A percentile compares a stretch with the other conserved stretches of the same genome.
phyloP scores from a whole-genome alignment of 2,888 invertebrate species.

The Spodoptera picta region DNA sequence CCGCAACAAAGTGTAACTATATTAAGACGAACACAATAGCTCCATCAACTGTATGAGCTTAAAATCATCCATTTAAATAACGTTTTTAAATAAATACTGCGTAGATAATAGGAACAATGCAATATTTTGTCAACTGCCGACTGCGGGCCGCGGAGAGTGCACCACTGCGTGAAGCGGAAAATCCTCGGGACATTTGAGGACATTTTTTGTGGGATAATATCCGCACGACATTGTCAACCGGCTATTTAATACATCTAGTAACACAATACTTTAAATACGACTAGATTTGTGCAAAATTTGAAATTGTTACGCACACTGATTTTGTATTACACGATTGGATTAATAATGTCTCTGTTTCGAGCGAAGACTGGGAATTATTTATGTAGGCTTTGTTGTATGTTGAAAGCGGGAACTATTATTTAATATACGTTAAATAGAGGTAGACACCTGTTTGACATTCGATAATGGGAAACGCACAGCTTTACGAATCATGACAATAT shows the following conservation, averaged over 20 bases:
- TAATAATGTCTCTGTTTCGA: slow-evolving; percentile 69
- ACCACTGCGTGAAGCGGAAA: slow-evolving; percentile 88
- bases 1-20: slow-evolving; percentile 75
- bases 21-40: slow-evolving; percentile 81
- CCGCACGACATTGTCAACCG: slow-evolving; percentile 88
- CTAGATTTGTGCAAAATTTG: slow-evolving; percentile 88
- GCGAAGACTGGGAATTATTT: slow-evolving; percentile 45
- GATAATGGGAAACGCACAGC: slow-evolving; percentile 8
- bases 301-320: slow-evolving; percentile 84
- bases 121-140: slow-evolving; percentile 89
- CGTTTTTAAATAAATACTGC: slow-evolving; percentile 88
- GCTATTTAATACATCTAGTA: slow-evolving; percentile 88
- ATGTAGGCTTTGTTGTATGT: slow-evolving; percentile 28
- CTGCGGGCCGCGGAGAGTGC: slow-evolving; percentile 84
- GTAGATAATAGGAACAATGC: slow-evolving; percentile 88
- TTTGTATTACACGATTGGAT: slow-evolving; percentile 83
- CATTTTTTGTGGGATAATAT: slow-evolving; percentile 88
- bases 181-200: slow-evolving; percentile 88
- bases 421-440: slow-evolving; percentile 43
- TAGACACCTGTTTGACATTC: slow-evolving; percentile 28
- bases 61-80: slow-evolving; percentile 89
- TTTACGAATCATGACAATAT: slow-evolving; percentile 21
- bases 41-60: slow-evolving; percentile 83
- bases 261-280: slow-evolving; percentile 88
- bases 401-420: slow-evolving; percentile 36